These are phyloP conservation scores for Amphilophus citrinellus DNA, from an alignment of 2,113 vertebrate genomes.

Conservation along the genomic window DNA sequence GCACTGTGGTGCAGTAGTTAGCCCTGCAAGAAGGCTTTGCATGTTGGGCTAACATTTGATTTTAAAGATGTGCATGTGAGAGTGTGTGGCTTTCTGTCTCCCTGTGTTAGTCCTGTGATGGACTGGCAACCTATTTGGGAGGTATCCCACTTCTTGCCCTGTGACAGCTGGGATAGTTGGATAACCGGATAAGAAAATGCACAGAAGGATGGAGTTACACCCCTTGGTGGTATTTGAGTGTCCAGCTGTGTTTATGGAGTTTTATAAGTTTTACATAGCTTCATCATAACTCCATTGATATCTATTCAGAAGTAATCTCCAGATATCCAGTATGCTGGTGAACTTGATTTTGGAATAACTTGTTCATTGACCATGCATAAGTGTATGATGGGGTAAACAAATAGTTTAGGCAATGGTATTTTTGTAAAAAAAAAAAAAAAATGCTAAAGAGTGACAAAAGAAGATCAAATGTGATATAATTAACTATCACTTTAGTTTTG, in stretches of 20 bases:
- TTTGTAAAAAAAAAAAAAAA: neutral
- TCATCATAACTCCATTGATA: neutral
- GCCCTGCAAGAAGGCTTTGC: neutral
- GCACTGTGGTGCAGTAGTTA: neutral
- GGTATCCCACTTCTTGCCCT: neutral
- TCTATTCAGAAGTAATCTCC: neutral
- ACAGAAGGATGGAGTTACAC: neutral
- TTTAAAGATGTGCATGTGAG: neutral
- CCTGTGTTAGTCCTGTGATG: no score
- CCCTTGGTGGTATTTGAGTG: neutral
- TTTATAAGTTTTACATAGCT: neutral
- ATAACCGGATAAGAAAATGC: neutral
- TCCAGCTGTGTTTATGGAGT: neutral
- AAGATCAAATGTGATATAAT: neutral
- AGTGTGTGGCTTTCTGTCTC: no score
- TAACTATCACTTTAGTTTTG: neutral
- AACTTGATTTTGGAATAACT: neutral
- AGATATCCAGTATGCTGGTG: neutral
- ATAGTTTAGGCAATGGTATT: neutral
- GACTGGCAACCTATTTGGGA: neutral
- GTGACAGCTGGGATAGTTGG: rapidly evolving
- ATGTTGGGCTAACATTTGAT: neutral
- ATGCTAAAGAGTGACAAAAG: rapidly evolving
- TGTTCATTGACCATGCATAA: neutral
- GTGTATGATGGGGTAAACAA: neutral